These are phyloP conservation scores for Oncorhynchus clarkii DNA, from an alignment of 2,113 vertebrate genomes.

Conservation along the genomic window DNA sequence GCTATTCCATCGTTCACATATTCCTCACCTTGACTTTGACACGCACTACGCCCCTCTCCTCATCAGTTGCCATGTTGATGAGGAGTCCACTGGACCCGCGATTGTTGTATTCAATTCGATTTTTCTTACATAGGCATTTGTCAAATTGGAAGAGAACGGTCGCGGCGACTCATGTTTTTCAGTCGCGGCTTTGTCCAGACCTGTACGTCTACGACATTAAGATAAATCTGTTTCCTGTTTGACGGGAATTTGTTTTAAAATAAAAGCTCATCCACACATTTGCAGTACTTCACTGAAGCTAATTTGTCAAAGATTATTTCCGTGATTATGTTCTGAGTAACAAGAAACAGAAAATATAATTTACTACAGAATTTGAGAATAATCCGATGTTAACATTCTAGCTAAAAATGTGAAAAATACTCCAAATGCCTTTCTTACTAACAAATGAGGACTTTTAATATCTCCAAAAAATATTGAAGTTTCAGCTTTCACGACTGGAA, in stretches of 20 bases:
- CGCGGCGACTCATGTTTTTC: constrained; percentile 12
- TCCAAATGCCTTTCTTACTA: too few species aligned
- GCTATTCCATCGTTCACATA: neutral
- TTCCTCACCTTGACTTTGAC: constrained; percentile 78
- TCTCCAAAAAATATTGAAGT: too few species aligned
- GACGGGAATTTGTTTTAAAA: constrained; percentile 19
- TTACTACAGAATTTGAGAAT: too few species aligned
- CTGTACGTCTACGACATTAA: constrained; percentile 37
- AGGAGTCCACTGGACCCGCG: constrained; percentile 31
- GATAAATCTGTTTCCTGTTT: constrained; percentile 18
- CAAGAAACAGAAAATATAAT: too few species aligned
- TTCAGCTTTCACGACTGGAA: too few species aligned
- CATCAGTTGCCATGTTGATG: constrained; percentile 72
- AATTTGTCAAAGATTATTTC: too few species aligned
- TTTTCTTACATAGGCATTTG: constrained; percentile 38
- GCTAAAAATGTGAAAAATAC: too few species aligned
- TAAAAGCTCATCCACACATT: constrained; percentile 29
- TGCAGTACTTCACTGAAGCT: too few species aligned
- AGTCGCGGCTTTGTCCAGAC: constrained; percentile 9
- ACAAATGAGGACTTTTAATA: too few species aligned
- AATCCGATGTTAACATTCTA: too few species aligned
- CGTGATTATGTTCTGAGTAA: too few species aligned
- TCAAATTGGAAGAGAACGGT: constrained; percentile 15
- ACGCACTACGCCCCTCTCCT: constrained; percentile 78
- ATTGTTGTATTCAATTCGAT: neutral